Conservation (phyloP, 2,888 invertebrate species). For the Xylophagus ater region DNA sequence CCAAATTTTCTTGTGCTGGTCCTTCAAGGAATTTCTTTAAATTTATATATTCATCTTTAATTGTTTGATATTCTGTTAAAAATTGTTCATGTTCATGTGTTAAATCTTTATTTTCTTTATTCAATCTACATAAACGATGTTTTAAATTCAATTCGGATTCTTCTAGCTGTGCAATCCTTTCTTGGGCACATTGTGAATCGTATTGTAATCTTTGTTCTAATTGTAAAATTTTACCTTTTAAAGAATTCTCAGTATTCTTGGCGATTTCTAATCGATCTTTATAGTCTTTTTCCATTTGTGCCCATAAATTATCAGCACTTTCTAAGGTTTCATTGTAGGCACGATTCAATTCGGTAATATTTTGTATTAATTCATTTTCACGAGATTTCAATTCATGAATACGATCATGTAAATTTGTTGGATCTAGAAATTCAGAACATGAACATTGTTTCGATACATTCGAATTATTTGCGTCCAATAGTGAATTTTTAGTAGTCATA, state of each 20-base stretch:
- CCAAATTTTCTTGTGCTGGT: conserved; percentile 30
- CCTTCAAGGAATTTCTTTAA: conserved; percentile 41
- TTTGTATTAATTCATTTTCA: conserved; percentile 26
- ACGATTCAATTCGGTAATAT: conserved; percentile 47
- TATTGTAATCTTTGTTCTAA: conserved; percentile 45
- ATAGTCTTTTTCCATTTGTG: conserved; percentile 54
- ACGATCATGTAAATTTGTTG: conserved; percentile 8
- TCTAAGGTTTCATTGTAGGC: conserved; percentile 60
- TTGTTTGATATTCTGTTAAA: conserved; percentile 39
- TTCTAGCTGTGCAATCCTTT: conserved; percentile 47
- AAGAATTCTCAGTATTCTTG: conserved; percentile 38
- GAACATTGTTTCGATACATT: not conserved
- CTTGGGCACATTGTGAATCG: conserved; percentile 41
- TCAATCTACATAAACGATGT: conserved; percentile 44
- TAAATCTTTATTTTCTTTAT: conserved; percentile 44
- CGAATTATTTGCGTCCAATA: not conserved
- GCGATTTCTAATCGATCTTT: conserved; percentile 47
- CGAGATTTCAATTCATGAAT: conserved; percentile 16
- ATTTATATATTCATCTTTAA: conserved; percentile 44
- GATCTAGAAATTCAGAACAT: not conserved
- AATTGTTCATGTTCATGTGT: conserved; percentile 41
- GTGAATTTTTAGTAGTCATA: too few species aligned
- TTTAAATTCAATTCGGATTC: conserved; percentile 47
- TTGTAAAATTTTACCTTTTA: conserved; percentile 46
- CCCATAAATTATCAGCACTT: conserved; percentile 61